phyloP scores from a whole-genome alignment of 2,113 vertebrate genomes.

The Hemiprocne comata region DNA sequence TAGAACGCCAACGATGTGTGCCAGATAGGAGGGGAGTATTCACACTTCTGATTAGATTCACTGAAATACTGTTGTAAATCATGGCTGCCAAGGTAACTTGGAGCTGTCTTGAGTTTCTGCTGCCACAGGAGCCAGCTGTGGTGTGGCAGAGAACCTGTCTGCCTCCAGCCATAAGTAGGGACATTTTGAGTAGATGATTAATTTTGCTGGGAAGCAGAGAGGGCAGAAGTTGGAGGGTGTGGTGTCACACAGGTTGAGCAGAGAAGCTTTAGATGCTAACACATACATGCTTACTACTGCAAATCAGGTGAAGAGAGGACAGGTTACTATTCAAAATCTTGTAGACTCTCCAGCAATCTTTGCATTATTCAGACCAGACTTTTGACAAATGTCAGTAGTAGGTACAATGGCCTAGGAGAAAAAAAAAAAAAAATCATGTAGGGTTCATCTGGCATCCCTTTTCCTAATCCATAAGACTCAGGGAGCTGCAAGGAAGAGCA shows the following conservation, averaged over 20 bases:
- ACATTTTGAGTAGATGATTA: neutral
- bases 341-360: neutral
- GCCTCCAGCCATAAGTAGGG: neutral
- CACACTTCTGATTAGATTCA: slow-evolving; percentile 92
- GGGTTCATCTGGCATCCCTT: neutral
- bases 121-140: neutral
- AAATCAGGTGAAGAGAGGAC: neutral
- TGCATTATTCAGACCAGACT: neutral
- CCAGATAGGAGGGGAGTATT: slow-evolving; percentile 91
- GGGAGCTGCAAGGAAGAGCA: neutral
- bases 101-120: slow-evolving; percentile 12
- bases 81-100: slow-evolving; percentile 76
- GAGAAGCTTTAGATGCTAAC: neutral
- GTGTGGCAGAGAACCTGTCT: neutral
- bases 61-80: slow-evolving; percentile 92
- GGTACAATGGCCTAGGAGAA: neutral
- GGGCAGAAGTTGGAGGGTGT: neutral
- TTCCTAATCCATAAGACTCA: neutral
- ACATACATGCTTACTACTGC: neutral
- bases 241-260: neutral
- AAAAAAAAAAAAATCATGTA: neutral
- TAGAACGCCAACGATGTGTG: slow-evolving; percentile 86
- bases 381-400: neutral
- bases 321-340: neutral
- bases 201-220: neutral